Conservation (phyloP, 2,888 invertebrate genomes). For the Kuschelorhynchus macadamiae region DNA sequence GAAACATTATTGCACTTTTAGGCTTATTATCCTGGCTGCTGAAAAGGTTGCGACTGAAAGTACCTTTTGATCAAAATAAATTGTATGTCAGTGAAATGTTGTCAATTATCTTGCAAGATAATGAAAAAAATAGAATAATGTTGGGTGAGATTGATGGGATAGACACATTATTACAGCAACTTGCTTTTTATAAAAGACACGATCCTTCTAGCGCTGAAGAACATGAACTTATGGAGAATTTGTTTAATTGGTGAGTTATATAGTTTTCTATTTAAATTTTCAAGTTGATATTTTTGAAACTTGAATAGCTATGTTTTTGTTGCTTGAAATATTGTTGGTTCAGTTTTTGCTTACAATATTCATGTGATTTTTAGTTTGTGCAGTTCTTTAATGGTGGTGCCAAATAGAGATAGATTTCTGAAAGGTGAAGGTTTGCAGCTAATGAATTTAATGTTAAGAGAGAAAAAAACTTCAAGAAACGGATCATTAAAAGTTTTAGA, state of each 20-base stretch:
- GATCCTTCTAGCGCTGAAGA: conserved; percentile 94
- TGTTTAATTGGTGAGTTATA: conserved; percentile 87
- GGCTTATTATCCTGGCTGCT: conserved; percentile 92
- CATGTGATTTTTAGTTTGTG: conserved; percentile 73
- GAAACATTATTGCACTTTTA: no score
- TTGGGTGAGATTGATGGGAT: conserved; percentile 96
- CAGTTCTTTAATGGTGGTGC: conserved; percentile 89
- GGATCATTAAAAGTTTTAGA: conserved; percentile 98
- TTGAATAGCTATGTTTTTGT: no score
- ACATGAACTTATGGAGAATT: conserved; percentile 98
- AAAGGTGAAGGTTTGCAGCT: conserved; percentile 97
- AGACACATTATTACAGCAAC: conserved; percentile 94
- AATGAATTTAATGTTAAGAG: conserved; percentile 99
- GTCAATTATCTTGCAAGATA: conserved; percentile 93
- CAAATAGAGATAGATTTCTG: conserved; percentile 93
- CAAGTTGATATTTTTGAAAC: no score
- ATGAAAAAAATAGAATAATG: conserved; percentile 83
- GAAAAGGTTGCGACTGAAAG: conserved; percentile 87
- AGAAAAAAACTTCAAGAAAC: conserved; percentile 96
- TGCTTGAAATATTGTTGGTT: conserved; percentile 4
- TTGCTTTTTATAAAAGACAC: conserved; percentile 95
- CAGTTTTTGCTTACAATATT: neutral
- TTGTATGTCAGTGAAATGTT: conserved; percentile 96
- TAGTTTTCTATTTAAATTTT: no score
- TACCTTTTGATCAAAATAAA: conserved; percentile 95